phyloP scores from a whole-genome alignment of 1,140 invertebrate genomes.

The Anagrus nilaparvatae region DNA sequence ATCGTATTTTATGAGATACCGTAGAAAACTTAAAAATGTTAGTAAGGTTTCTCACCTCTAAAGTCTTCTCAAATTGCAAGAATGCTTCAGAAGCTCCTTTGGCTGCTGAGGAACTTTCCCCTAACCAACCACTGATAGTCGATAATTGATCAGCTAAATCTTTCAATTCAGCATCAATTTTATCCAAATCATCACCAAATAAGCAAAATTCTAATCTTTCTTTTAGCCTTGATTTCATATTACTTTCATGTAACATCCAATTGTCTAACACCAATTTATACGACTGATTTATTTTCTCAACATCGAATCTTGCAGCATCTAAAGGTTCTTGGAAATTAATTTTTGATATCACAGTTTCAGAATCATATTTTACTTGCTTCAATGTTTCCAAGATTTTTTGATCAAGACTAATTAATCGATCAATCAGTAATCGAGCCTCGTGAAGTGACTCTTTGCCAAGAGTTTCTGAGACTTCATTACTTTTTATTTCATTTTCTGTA shows the following conservation, averaged over 20 bases:
- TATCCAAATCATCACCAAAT: constrained; percentile 60
- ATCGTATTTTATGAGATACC: neutral
- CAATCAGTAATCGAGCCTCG: constrained; percentile 31
- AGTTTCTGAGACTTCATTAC: constrained; percentile 5
- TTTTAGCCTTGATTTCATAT: constrained; percentile 51
- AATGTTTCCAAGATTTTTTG: constrained; percentile 51
- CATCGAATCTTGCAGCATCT: constrained; percentile 55
- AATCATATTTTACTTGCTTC: constrained; percentile 49
- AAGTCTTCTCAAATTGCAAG: constrained; percentile 68
- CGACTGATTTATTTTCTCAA: constrained; percentile 54
- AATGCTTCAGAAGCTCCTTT: constrained; percentile 62
- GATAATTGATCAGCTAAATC: constrained; percentile 29
- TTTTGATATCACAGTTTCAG: constrained; percentile 51
- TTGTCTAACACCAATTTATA: constrained; percentile 42
- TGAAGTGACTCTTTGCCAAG: constrained; percentile 17
- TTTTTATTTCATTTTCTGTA: constrained; percentile 15
- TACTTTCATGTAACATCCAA: constrained; percentile 52
- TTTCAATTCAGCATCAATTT: constrained; percentile 52
- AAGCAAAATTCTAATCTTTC: constrained; percentile 55
- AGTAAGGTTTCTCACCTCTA: constrained; percentile 49
- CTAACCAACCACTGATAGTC: constrained; percentile 31
- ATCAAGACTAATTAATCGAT: constrained; percentile 49
- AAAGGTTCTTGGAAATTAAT: constrained; percentile 61
- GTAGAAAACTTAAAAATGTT: neutral
- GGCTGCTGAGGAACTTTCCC: constrained; percentile 59